Evolutionary conservation across 2,113 vertebrate genomes (phyloP).

Genomic region (Plotosus lineatus): DNA sequence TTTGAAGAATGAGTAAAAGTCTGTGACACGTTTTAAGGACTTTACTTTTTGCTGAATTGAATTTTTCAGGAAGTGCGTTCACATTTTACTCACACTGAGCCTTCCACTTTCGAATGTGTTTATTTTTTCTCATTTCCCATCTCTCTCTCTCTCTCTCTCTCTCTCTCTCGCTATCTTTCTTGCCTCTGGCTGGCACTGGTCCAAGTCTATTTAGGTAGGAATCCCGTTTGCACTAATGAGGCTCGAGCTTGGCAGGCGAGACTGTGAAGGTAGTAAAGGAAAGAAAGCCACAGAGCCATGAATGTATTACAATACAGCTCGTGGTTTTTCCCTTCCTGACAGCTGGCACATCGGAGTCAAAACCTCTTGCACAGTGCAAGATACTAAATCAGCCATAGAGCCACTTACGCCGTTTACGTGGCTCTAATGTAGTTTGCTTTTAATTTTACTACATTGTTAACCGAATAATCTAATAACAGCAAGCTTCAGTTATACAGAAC

Average conservation of each 20-base stretch:
- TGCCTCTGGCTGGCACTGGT: slow-evolving; percentile 61
- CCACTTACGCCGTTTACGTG: not conserved
- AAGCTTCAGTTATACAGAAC: slow-evolving; percentile 22
- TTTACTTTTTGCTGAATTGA: not conserved
- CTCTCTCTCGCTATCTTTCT: slow-evolving; percentile 42
- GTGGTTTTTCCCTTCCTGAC: slow-evolving; percentile 31
- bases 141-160: slow-evolving; percentile 28
- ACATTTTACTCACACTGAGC: not conserved
- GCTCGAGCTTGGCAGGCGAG: slow-evolving; percentile 65
- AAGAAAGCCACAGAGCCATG: slow-evolving; percentile 1
- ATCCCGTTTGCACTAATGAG: slow-evolving; percentile 71
- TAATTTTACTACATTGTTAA: slow-evolving; percentile 22
- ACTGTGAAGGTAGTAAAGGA: slow-evolving; percentile 18
- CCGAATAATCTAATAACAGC: slow-evolving; percentile 42
- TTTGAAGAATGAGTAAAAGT: not conserved
- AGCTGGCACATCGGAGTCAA: not conserved
- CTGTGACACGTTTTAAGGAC: not conserved
- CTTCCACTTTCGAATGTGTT: slow-evolving; percentile 13
- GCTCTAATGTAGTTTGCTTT: not conserved
- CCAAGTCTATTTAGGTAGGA: slow-evolving; percentile 65
- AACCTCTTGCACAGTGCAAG: not conserved
- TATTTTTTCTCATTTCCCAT: not conserved
- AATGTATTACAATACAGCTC: slow-evolving; percentile 41
- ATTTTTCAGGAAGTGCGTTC: not conserved
- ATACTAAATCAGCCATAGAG: slow-evolving; percentile 1